phyloP scores from a whole-genome alignment of 2,113 vertebrate genomes.

The Empidonax alnorum region DNA sequence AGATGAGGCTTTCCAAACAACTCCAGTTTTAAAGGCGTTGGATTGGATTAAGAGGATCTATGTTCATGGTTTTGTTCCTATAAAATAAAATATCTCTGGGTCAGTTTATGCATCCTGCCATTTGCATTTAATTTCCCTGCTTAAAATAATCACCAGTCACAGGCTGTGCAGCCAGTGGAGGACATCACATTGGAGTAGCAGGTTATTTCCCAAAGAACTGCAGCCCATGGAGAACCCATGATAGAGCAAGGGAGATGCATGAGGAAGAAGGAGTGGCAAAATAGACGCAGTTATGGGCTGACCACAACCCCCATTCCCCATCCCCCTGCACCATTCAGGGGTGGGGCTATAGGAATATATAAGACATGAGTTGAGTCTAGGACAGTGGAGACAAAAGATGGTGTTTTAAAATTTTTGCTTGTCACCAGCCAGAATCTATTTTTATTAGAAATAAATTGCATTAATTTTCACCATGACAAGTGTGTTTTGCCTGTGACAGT shows the following conservation, averaged over 20 bases:
- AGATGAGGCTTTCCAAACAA: neutral
- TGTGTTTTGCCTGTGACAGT: neutral
- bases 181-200: rapidly evolving
- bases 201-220: neutral
- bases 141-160: neutral
- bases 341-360: neutral
- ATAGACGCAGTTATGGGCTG: neutral
- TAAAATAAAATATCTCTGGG: neutral
- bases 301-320: neutral
- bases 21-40: neutral
- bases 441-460: neutral
- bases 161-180: neutral
- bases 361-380: neutral
- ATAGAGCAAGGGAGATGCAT: neutral
- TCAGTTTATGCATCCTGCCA: neutral
- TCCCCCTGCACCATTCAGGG: rapidly evolving
- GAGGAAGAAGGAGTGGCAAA: neutral
- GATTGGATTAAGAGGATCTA: neutral
- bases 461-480: neutral
- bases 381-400: neutral
- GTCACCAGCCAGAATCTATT: neutral
- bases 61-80: neutral
- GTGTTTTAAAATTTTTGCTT: neutral
- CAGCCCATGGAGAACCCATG: neutral
- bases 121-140: neutral